Conservation (phyloP, 2,113 vertebrate species). For the Amia ocellicauda region DNA sequence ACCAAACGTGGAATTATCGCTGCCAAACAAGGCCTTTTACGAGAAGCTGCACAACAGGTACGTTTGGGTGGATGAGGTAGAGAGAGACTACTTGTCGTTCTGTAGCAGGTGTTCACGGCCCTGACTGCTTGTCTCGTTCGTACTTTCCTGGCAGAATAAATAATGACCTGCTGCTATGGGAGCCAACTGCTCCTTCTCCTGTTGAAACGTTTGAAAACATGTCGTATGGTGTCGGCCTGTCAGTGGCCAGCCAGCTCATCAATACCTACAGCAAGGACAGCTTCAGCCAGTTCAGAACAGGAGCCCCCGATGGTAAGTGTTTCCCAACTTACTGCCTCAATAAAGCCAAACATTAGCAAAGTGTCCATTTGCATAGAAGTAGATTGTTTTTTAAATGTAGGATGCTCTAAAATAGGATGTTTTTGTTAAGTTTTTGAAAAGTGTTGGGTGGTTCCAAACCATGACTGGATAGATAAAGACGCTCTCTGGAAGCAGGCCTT, state of each 20-base stretch:
- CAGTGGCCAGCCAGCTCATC: slow-evolving; percentile 94
- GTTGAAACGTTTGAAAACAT: slow-evolving; percentile 94
- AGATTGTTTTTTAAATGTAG: too few relatives aligned
- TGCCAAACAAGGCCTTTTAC: slow-evolving; percentile 88
- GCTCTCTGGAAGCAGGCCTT: slow-evolving; percentile 13
- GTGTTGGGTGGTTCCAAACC: neutral
- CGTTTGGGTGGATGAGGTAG: slow-evolving; percentile 14
- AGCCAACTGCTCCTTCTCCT: slow-evolving; percentile 94
- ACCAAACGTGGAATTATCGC: slow-evolving; percentile 79
- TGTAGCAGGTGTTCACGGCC: neutral
- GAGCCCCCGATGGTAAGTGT: slow-evolving; percentile 80
- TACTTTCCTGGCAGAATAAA: slow-evolving; percentile 78
- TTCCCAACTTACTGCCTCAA: neutral
- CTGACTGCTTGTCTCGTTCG: neutral
- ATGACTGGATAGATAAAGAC: neutral
- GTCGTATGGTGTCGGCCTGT: slow-evolving; percentile 90
- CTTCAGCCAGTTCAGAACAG: slow-evolving; percentile 84
- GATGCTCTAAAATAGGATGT: too few relatives aligned
- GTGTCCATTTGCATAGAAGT: too few relatives aligned
- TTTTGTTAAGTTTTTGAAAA: too few relatives aligned
- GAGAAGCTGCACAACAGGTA: slow-evolving; percentile 95
- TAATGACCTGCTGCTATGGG: slow-evolving; percentile 93
- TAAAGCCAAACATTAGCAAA: too few relatives aligned
- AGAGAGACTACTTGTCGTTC: neutral
- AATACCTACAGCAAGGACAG: slow-evolving; percentile 92